phyloP scores from a whole-genome alignment of 1,140 invertebrate species.

The Telenomus remus region DNA sequence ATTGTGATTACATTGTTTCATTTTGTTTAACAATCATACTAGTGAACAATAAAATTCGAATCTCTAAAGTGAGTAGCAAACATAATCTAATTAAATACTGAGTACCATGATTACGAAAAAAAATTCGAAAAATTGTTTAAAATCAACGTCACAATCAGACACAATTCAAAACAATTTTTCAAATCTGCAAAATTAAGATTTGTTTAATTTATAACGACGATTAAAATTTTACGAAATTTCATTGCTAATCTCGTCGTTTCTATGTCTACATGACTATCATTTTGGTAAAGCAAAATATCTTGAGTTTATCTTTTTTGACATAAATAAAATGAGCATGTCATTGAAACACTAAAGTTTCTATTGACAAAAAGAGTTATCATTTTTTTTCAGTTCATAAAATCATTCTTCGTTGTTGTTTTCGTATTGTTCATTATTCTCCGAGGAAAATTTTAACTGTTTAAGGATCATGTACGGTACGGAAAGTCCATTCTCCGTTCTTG shows the following conservation, averaged over 20 bases:
- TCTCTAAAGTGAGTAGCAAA: conserved; percentile 1
- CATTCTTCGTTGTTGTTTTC: conserved; percentile 10
- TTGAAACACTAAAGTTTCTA: conserved; percentile 23
- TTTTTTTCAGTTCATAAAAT: background rate
- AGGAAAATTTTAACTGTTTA: conserved; percentile 23
- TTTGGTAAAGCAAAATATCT: conserved; percentile 22
- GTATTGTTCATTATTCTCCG: too few relatives aligned
- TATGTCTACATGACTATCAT: conserved; percentile 40
- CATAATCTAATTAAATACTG: conserved; percentile 29
- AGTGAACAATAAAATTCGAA: conserved; percentile 15
- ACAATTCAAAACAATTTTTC: conserved; percentile 44
- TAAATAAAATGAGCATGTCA: conserved; percentile 15
- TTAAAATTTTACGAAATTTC: conserved; percentile 7
- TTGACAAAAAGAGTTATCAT: conserved; percentile 32
- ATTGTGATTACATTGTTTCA: too few relatives aligned
- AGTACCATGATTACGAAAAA: conserved; percentile 9
- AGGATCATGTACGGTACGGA: conserved; percentile 76
- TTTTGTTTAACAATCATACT: too few relatives aligned
- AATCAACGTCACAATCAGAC: background rate
- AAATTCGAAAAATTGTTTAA: conserved; percentile 41
- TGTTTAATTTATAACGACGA: too few relatives aligned
- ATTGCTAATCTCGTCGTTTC: conserved; percentile 12
- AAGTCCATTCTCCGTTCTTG: conserved; percentile 82
- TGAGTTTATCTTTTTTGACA: conserved; percentile 14
- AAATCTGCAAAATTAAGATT: conserved; percentile 22